Evolutionary conservation across 1,140 invertebrate species (phyloP), one percentile per base, ranked within the genome.

Genomic region (Eumeta japonica): DNA sequence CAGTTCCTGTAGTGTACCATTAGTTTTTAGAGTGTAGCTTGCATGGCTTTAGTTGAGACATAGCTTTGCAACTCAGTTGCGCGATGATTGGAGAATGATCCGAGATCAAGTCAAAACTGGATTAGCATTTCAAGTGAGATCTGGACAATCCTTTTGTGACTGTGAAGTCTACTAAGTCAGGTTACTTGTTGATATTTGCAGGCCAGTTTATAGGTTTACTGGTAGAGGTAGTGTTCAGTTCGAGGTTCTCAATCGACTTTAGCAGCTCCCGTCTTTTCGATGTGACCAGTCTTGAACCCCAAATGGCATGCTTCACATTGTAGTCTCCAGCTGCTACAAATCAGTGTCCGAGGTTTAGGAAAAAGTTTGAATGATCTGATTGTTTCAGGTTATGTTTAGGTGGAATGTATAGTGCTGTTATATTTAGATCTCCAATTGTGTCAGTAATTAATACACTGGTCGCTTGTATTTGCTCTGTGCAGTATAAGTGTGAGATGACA

Each of bases 231-330:
- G 31, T 24, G 15, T 43, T 36, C 10, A 57, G 32, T n/a, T 54
- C 43, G 27, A 59, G 53, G 0, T 12, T 28, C 5, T 35, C 30
- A 10, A 58, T 53, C 10, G 49, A 39, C 44, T 35, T 42, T 10
- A 57, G 49, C 2, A 66, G 45, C 37, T 64, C 45, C 15, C 46
- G 30, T 0, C 43, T 42, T 41, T 42, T 46, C 10, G 48, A 42
- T 0, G 28, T 44, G 3, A 28, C 43, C 1, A 48, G 35, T 43
- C 68, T 61, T 2, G 62, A 74, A 0, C 62, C 66, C 70, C 65
- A 75, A 17, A 44, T 35, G 9, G 40, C 43, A 29, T 71, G 57
- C 50, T 75, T 74, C n/a, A 61, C 60, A 39, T 76, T 76, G 28
- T 53, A 74, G 34, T 76, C 64, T 0, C 66, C 66, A 10, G 56